Evolutionary conservation across 2,797 vertebrate genomes (phyloP).

Genomic region (Parambassis ranga): DNA sequence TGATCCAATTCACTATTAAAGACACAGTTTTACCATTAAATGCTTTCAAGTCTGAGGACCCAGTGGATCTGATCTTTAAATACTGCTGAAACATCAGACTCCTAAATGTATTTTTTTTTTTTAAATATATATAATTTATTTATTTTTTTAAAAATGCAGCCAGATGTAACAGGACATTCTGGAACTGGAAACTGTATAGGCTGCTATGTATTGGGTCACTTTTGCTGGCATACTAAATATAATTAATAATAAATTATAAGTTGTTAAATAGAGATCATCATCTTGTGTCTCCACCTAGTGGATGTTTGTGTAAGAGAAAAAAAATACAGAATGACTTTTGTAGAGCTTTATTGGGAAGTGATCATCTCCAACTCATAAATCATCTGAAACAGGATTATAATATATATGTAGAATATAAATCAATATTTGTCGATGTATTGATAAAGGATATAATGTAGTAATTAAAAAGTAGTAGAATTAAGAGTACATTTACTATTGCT

Average conservation of each 20-base stretch:
- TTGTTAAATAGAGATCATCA: no score
- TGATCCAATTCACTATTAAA: background rate
- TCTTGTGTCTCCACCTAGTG: background rate
- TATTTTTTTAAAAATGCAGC: no score
- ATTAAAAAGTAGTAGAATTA: background rate
- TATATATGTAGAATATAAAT: background rate
- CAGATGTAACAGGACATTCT: no score
- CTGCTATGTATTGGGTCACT: no score
- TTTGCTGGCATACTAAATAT: no score
- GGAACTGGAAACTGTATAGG: no score
- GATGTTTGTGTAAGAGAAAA: background rate
- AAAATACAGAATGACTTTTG: background rate
- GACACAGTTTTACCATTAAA: background rate
- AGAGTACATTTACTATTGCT: no score
- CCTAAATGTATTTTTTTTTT: background rate
- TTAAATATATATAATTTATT: no score
- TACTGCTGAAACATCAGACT: no score
- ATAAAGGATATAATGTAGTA: background rate
- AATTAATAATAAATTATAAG: no score
- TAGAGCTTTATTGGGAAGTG: slow-evolving; percentile 49
- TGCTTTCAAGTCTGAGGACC: no score
- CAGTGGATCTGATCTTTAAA: no score
- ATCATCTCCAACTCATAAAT: background rate
- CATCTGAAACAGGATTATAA: background rate
- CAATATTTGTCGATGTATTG: background rate